Base-by-base conservation (phyloP, 1,140 invertebrate species). In the Brachionus asplanchnoidis region DNA sequence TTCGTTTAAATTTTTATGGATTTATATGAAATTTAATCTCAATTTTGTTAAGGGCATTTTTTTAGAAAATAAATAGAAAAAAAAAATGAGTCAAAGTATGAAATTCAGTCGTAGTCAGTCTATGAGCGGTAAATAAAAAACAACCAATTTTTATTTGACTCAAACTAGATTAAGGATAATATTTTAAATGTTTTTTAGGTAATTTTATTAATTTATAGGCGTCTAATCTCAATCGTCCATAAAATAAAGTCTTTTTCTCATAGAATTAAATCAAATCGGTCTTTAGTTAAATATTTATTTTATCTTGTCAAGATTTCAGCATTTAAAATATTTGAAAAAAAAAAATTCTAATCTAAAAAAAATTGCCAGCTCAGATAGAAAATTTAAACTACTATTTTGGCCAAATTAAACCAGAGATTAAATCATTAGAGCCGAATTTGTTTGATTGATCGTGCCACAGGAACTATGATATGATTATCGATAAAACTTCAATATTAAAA, bases 361-460 rank as follows among this genome's bases (percentile, higher is more conserved):
- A 36, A 36, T 7, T 36, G 5, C 32, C 4, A 36, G 2, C 6
- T 7, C 6, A 36, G 6, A 36, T 7, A 36, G 32, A 36, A 36
- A 0, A 32, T 32, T 32, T 5, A 68, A 68, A 68, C 8, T 32
- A 36, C n/a, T 36, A 14, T 5, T 40, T 40, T 73, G 0, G 5
- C 0, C 2, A 36, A 9, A 20, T 23, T 66, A 8, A 26, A 68
- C 12, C 26, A 26, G 23, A 68, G 32, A 68, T n/a, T 32, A 17
- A 32, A 6, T 23, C 0, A 17, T 36, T 28, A 17, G n/a, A 42
- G 17, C 17, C 23, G n/a, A 56, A 56, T 20, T 40, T 73, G 68
- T 8, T 20, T 73, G 28, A 73, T 73, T 73, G 68, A 73, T 73
- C 40, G 36, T 73, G 68, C 36, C 68, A 73, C n/a, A 42, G 32